Evolutionary conservation across 2,113 vertebrate genomes (phyloP), one percentile per base, ranked within the genome.

Genomic region (Vidua macroura): DNA sequence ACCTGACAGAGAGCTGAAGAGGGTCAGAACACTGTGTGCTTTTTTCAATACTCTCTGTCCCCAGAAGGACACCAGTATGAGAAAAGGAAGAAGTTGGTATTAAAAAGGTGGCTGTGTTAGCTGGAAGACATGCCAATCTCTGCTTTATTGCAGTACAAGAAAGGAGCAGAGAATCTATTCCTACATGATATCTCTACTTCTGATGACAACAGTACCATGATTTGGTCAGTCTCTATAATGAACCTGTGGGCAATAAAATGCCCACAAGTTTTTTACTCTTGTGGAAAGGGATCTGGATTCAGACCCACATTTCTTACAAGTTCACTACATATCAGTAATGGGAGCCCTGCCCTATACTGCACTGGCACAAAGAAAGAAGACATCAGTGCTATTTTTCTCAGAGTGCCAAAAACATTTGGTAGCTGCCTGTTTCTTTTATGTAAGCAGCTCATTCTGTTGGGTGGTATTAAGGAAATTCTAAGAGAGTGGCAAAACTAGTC

Each of bases 21-120:
- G 64, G 81, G 74, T 56, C 44, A 92, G 92, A 94, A 93, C 82
- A 91, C 37, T 73, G 13, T 66, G 85, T 92, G 62, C 90, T 94
- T 83, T 92, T 52, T 79, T 69, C 31, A 64, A 64, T 19, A 53
- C 15, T 19, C 78, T 85, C 55, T 73, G 35, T 73, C 72, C 46
- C 33, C 83, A 91, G 67, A 63, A 91, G 48, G 74, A 37, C 62
- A 94, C 31, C 52, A 77, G 22, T 66, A 69, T 44, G 53, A 75
- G 44, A 82, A 90, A 89, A 43, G 59, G 69, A 85, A 88, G 58
- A 86, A 91, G 86, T 0, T 48, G 84, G 66, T 67, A 79, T 69
- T 64, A 60, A 69, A 91, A 94, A 92, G 19, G 44, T 91, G 33
- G 18, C 30, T 75, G 35, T 75, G 46, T 66, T 81, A 74, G 48